These are phyloP conservation scores for Agonopterix alstromeriana DNA, from an alignment of 2,888 invertebrate species.

Conservation along the genomic window DNA sequence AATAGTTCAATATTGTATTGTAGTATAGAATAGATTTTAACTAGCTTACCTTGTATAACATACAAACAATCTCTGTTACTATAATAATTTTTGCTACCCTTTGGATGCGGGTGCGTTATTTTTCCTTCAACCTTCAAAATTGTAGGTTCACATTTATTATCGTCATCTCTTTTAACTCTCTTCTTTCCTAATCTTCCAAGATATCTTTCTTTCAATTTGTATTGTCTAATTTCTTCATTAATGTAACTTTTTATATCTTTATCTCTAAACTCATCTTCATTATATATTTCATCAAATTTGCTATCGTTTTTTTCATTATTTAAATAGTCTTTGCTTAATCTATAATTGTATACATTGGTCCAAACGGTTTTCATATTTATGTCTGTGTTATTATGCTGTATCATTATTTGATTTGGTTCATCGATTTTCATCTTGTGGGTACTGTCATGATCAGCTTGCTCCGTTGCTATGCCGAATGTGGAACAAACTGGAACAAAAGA, in stretches of 20 bases:
- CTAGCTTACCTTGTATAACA: constrained; percentile 46
- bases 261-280: neutral
- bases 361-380: constrained; percentile 4
- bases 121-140: constrained; percentile 25
- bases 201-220: constrained; percentile 1
- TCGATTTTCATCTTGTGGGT: constrained; percentile 5
- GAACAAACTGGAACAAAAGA: constrained; percentile 55
- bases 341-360: neutral
- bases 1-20: no score
- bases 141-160: constrained; percentile 27
- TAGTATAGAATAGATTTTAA: no score
- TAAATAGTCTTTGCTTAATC: neutral
- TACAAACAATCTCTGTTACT: constrained; percentile 48
- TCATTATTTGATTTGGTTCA: constrained; percentile 1
- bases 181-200: constrained; percentile 12
- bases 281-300: neutral
- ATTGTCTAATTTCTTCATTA: constrained; percentile 7
- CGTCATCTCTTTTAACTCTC: constrained; percentile 32
- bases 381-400: constrained; percentile 6
- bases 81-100: constrained; percentile 33
- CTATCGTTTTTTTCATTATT: neutral
- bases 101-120: constrained; percentile 44
- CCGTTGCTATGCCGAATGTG: constrained; percentile 34
- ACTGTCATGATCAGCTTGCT: constrained; percentile 48
- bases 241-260: neutral